Evolutionary conservation across 2,888 invertebrate species (phyloP), one percentile per base, ranked within the genome.

Genomic region (Pollenia angustigena): DNA sequence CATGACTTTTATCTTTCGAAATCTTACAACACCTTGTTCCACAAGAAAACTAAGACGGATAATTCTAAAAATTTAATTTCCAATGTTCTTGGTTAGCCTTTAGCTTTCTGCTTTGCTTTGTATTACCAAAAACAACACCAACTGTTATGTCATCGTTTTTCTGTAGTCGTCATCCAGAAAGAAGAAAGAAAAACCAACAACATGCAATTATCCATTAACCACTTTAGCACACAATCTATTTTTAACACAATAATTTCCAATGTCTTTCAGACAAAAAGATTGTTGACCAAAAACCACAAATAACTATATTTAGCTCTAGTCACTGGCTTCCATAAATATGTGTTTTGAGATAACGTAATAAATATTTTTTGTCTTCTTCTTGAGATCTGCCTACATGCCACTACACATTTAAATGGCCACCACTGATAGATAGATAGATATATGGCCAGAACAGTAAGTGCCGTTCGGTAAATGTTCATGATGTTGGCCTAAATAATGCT

Each of bases 361-460:
- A 32, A 32, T 32, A 32, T 32, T 32, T 32, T 32, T 32, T 23
- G 23, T 32, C 32, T 56, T 56, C 23, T 56, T 56, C 16, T 56
- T 56, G 18, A 23, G 9, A 32, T 32, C 72, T 84, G 79, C 66
- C 78, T 79, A 74, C 48, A 79, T 79, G 84, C 84, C 79, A 80
- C 79, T 60, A 82, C 40, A 74, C 66, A 80, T 80, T 84, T 84
- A 84, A 84, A 80, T 84, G 68, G 66, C 40, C 83, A 62, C 72
- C 46, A 68, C 79, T 74, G 79, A 75, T 81, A 60, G 75, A 82
- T 75, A 75, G 79, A 75, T 81, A 60, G 75, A 82, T 75, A 75
- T 60, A 75, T 54, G 66, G 40, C 14, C 40, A 68, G 52, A 44
- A 75, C 68, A 58, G 66, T 64, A 32, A 72, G 64, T 66, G 79